Conservation (phyloP, 2,888 invertebrate genomes). For the Drosophila basisetae region DNA sequence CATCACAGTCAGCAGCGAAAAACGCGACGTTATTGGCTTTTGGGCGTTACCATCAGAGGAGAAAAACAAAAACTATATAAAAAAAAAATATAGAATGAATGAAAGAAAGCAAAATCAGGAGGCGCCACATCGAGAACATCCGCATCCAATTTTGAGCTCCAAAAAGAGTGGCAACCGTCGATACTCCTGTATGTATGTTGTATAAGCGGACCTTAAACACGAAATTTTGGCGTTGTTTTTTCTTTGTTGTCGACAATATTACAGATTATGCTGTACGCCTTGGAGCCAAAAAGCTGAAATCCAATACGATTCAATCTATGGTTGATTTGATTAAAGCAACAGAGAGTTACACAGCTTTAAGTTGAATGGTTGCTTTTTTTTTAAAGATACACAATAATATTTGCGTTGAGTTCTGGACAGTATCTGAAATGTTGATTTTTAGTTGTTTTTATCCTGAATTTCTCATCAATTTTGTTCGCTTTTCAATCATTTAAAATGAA, state of each 20-base stretch:
- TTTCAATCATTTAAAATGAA: background rate
- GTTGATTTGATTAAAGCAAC: conserved; percentile 16
- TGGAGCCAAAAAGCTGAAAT: conserved; percentile 20
- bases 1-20: conserved; percentile 63
- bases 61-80: background rate
- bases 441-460: background rate
- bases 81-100: background rate
- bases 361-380: background rate
- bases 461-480: background rate
- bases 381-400: background rate
- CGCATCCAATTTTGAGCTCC: conserved; percentile 6
- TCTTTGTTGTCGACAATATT: conserved; percentile 39
- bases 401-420: background rate
- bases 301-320: conserved; percentile 20
- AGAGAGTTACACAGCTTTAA: background rate
- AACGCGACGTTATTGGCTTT: conserved; percentile 72
- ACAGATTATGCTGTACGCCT: conserved; percentile 36
- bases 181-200: conserved; percentile 2
- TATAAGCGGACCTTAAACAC: background rate
- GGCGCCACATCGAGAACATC: conserved; percentile 25
- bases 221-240: conserved; percentile 32
- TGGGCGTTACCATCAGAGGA: conserved; percentile 50
- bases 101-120: conserved; percentile 38
- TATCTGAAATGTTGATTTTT: background rate
- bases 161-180: background rate